Percentiles rank a stretch among this genome's conserved stretches.
phyloP scores from a whole-genome alignment of 2,113 vertebrate species.

The Vanacampus margaritifer region DNA sequence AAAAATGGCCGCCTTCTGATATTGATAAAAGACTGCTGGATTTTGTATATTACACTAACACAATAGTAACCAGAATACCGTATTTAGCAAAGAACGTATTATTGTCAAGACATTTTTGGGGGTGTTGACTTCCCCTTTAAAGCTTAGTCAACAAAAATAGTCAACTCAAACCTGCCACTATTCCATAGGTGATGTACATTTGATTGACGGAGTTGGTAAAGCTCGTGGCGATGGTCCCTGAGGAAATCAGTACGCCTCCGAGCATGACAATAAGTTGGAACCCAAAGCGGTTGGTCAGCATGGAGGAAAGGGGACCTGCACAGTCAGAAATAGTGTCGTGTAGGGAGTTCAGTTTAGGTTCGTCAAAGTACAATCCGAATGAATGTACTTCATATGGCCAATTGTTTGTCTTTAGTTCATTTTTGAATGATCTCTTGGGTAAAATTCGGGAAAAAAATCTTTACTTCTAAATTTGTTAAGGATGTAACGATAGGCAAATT shows the following conservation, averaged over 20 bases:
- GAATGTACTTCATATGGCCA: background rate
- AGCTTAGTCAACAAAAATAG: background rate
- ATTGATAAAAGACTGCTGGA: too few relatives aligned
- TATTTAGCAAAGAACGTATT: too few relatives aligned
- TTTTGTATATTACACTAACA: too few relatives aligned
- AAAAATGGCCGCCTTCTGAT: too few relatives aligned
- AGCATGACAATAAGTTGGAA: conserved; percentile 86
- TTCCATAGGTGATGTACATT: conserved; percentile 87
- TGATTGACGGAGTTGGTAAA: conserved; percentile 81
- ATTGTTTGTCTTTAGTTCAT: background rate
- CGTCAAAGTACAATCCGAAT: background rate
- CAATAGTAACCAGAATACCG: too few relatives aligned
- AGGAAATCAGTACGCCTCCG: conserved; percentile 83
- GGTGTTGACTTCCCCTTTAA: too few relatives aligned
- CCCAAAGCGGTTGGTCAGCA: conserved; percentile 85
- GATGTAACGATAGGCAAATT: too few relatives aligned
- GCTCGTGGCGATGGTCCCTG: conserved; percentile 80
- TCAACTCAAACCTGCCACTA: conserved; percentile 78
- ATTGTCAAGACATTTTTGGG: too few relatives aligned
- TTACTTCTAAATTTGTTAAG: too few relatives aligned
- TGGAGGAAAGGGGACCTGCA: conserved; percentile 85
- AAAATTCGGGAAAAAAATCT: too few relatives aligned
- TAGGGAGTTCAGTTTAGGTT: background rate
- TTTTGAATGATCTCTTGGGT: too few relatives aligned
- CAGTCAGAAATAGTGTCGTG: background rate